Base-by-base conservation (phyloP, 2,888 invertebrate genomes). In the Tipula lateralis region DNA sequence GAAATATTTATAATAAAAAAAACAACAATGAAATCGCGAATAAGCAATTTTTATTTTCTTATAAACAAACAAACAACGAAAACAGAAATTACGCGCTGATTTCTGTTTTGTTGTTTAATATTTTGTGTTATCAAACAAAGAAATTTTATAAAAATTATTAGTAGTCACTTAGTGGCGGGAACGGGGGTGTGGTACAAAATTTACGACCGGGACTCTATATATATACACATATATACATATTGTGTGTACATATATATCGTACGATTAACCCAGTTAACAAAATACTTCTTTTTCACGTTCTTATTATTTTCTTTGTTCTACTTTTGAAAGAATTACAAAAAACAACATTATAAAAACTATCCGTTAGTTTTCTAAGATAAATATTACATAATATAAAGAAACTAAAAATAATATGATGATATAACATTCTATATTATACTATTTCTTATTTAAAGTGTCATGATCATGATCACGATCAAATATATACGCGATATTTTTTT, bases 301-400 rank as follows among this genome's bases (percentile, higher is more conserved):
- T 50, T 50, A 50, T 50, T 50, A 50, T 50, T 50, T 50, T 50
- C 50, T 50, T 50, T 50, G 50, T 50, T 50, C 50, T 50, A 50
- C 50, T 50, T 50, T 50, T 50, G 16, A n/a, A 50, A 50, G 19
- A 50, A 50, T 19, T 50, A 50, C 50, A 50, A 50, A 50, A 16
- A 50, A 39, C n/a, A n/a, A 1, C 39, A 39, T 13, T 39, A n/a
- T n/a, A 9, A 16, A 16, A 50, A 50, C 50, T 50, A 50, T 50
- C 50, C 50, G 50, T 50, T 50, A 50, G 50, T 50, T 50, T 50
- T 19, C 9, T 50, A 50, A 50, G 50, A 50, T 50, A 50, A 50
- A 50, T 19, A 50, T 50, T 50, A 50, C 50, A 50, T 50, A 50
- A 50, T 19, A 16, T 50, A 50, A 50, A 19, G 50, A 16, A 50